These are phyloP conservation scores for Champsocephalus esox DNA, from an alignment of 2,797 vertebrate genomes.

Conservation along the genomic window DNA sequence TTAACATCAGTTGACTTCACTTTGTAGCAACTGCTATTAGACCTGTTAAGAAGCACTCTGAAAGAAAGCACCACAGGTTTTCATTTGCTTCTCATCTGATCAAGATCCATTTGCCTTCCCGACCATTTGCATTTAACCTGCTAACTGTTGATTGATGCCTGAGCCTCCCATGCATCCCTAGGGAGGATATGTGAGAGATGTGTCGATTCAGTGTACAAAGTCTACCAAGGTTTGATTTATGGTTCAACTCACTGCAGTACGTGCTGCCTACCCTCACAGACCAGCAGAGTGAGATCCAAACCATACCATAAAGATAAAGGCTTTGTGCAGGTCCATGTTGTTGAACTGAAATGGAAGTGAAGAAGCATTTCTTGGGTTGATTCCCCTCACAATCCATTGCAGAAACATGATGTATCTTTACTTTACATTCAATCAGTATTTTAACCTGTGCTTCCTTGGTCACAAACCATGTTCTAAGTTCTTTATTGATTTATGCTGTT, in stretches of 20 bases:
- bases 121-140: constrained; percentile 52
- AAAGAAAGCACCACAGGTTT: constrained; percentile 25
- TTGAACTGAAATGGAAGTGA: neutral
- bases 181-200: constrained; percentile 45
- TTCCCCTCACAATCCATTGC: neutral
- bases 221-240: constrained; percentile 57
- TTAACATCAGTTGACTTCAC: neutral
- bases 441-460: constrained; percentile 29
- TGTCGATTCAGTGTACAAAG: constrained; percentile 43
- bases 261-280: constrained; percentile 10
- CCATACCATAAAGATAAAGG: constrained; percentile 23
- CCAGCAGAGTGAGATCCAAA: constrained; percentile 18
- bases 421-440: constrained; percentile 44
- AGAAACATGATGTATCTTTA: constrained; percentile 26
- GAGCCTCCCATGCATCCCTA: constrained; percentile 14
- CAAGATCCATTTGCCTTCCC: constrained; percentile 37
- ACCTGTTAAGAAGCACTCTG: constrained; percentile 1
- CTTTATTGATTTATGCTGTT: constrained; percentile 62
- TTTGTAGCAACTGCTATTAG: neutral
- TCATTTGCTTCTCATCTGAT: constrained; percentile 37
- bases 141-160: constrained; percentile 49
- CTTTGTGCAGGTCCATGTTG: neutral
- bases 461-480: constrained; percentile 45
- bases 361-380: neutral
- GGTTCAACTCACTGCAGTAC: constrained; percentile 11